A percentile compares a stretch with the other conserved stretches of the same genome.
These are phyloP conservation scores for Cyprinella venusta DNA, from an alignment of 2,797 vertebrate genomes.

Conservation along the genomic window DNA sequence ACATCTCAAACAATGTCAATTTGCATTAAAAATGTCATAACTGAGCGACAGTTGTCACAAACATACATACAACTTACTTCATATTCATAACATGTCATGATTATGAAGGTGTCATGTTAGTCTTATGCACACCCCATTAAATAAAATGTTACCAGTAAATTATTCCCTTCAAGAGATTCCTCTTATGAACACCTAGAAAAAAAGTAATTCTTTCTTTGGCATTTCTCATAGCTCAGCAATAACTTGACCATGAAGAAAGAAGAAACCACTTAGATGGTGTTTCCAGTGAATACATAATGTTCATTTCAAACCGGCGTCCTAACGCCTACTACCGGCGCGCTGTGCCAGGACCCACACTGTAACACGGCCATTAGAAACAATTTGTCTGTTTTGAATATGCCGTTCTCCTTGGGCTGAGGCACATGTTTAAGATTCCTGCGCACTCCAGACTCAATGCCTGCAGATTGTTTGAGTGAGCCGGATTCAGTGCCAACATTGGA, in stretches of 20 bases:
- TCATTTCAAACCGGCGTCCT: conserved; percentile 1
- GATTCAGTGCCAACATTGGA: conserved; percentile 41
- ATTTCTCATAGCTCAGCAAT: background rate
- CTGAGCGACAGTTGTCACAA: no score
- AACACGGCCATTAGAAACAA: conserved; percentile 30
- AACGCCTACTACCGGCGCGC: background rate
- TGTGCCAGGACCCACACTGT: conserved; percentile 31
- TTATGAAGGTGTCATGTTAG: no score
- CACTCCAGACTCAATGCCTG: conserved; percentile 59
- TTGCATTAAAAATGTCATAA: no score
- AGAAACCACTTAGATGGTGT: background rate
- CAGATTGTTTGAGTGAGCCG: conserved; percentile 55
- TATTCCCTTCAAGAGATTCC: background rate
- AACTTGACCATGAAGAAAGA: background rate
- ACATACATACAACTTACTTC: no score
- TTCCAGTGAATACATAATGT: conserved; percentile 21
- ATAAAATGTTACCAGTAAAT: background rate
- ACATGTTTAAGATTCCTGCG: conserved; percentile 29
- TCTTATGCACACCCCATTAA: no score
- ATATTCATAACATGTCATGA: no score
- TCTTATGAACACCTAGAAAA: background rate
- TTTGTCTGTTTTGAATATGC: conserved; percentile 37
- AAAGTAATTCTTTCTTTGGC: no score
- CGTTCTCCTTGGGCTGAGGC: conserved; percentile 16
- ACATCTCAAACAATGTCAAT: no score